phyloP scores from a whole-genome alignment of 2,888 invertebrate species.

The Diachrysia chrysitis region DNA sequence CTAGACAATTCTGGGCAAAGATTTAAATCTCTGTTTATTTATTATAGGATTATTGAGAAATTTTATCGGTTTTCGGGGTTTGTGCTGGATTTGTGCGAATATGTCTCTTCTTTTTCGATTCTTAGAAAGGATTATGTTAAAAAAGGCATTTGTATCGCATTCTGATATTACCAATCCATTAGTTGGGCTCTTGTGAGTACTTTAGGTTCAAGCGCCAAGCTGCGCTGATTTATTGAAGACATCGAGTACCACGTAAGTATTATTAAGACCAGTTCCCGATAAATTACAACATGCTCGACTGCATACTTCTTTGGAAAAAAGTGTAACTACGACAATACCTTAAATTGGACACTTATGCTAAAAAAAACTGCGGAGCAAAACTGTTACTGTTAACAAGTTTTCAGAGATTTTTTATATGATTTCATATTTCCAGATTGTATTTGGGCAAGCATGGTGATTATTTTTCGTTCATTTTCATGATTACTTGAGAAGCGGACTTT shows the following conservation, averaged over 20 bases:
- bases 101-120: not conserved
- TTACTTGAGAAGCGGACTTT: not conserved
- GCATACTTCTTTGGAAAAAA: no score
- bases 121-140: conserved; percentile 2
- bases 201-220: not conserved
- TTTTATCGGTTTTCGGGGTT: conserved; percentile 12
- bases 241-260: not conserved
- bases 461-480: no score
- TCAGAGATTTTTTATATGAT: no score
- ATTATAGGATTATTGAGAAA: conserved; percentile 29
- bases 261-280: not conserved
- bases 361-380: not conserved
- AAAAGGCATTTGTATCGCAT: not conserved
- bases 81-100: not conserved
- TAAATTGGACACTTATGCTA: no score
- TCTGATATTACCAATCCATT: conserved; percentile 2
- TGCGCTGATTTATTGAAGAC: not conserved
- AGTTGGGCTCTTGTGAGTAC: not conserved
- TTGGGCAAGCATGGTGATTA: no score
- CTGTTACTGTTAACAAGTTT: no score
- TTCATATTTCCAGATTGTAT: no score
- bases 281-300: no score
- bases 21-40: conserved; percentile 44
- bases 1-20: conserved; percentile 43
- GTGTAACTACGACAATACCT: no score